phyloP scores from a whole-genome alignment of 2,797 vertebrate genomes.

The Crenichthys baileyi region DNA sequence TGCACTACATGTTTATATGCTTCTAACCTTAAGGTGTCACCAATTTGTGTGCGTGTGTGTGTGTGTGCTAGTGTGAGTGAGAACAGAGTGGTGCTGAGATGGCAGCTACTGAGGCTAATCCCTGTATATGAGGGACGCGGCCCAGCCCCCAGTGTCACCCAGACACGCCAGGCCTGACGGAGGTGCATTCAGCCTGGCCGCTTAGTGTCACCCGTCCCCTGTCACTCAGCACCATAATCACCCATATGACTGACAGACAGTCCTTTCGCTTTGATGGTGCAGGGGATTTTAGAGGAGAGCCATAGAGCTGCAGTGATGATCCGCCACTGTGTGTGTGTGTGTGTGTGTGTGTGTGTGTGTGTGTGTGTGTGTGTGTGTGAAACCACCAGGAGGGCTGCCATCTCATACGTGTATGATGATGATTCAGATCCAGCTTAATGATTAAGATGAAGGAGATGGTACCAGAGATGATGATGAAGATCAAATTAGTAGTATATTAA shows the following conservation, averaged over 20 bases:
- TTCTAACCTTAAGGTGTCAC: constrained; percentile 47
- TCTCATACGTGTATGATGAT: constrained; percentile 49
- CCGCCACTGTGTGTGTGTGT: constrained; percentile 37
- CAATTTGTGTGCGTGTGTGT: constrained; percentile 19
- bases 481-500: constrained; percentile 54
- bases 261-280: constrained; percentile 76
- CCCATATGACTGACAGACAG: constrained; percentile 81
- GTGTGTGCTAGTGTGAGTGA: constrained; percentile 68
- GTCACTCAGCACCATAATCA: constrained; percentile 80
- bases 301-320: constrained; percentile 63
- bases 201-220: constrained; percentile 77
- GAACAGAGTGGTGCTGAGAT: constrained; percentile 74
- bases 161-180: constrained; percentile 80
- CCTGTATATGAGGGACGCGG: constrained; percentile 69
- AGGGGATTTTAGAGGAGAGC: constrained; percentile 71
- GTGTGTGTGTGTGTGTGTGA: constrained; percentile 16
- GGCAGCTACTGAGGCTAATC: constrained; percentile 81
- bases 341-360: constrained; percentile 20
- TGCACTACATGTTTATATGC: constrained; percentile 16
- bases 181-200: constrained; percentile 80
- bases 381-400: constrained; percentile 61
- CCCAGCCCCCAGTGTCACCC: constrained; percentile 78
- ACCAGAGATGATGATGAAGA: constrained; percentile 45
- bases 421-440: constrained; percentile 75
- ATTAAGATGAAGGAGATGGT: constrained; percentile 61